Evolutionary conservation across 2,113 vertebrate genomes (phyloP), one percentile per base, ranked within the genome.

Genomic region (Hippocampus zosterae): DNA sequence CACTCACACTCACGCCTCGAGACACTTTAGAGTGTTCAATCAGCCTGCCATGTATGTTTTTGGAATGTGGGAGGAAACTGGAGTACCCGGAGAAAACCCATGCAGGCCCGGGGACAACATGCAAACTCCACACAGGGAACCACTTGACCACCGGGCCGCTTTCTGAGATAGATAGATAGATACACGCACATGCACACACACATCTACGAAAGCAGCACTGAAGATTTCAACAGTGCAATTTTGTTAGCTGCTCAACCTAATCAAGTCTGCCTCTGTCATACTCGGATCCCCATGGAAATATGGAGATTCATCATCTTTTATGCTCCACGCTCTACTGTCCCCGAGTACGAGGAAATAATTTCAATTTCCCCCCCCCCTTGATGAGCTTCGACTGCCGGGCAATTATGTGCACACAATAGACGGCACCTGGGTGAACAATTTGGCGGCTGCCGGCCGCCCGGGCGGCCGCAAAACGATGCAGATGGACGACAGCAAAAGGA

Each of bases 361-460:
- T 91, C 84, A 90, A 91, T 91, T 90, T 90, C 91, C 89, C 74
- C 87, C 91, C 89, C 74, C 87, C 90, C 89, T 91, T 91, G 90
- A 93, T 92, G 91, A 92, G 91, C 85, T 91, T 89, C 90, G 88
- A 84, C 90, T 92, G 90, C 86, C 82, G 82, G 85, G 87, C 91
- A 93, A 92, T 93, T 92, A 93, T 90, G 87, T 87, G 85, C 77
- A 70, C 82, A 92, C 89, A 92, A 90, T 91, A 88, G 88, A 92
- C 87, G 80, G 87, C 50, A 84, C 87, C 81, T 80, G 82, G 62
- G 86, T 86, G 85, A 78, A 69, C 85, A 76, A 85, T 85, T 87
- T 68, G 68, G 72, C 73, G 60, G 77, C 81, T 60, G 76, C 79
- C 70, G 81, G 74, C 79, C 70, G 25, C 25, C 25, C 25, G 80